These are phyloP conservation scores for Dermolepida albohirtum DNA, from an alignment of 2,888 invertebrate genomes.

Conservation along the genomic window DNA sequence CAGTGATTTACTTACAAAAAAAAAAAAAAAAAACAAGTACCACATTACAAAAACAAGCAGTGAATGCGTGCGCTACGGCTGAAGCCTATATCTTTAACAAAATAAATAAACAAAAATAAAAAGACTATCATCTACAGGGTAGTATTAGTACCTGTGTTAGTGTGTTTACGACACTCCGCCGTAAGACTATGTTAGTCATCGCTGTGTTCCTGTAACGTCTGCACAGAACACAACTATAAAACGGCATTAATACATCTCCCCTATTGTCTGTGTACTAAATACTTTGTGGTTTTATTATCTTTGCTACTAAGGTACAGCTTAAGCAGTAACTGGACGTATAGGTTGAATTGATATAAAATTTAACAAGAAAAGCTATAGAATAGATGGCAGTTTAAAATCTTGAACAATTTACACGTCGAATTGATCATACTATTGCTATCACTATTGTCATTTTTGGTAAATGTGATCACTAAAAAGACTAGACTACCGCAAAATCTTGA, in stretches of 20 bases:
- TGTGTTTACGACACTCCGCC: conserved; percentile 67
- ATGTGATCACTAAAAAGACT: too few species aligned
- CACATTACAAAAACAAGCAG: conserved; percentile 12
- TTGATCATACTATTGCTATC: too few species aligned
- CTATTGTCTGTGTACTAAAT: conserved; percentile 42
- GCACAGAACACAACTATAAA: conserved; percentile 60
- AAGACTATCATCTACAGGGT: conserved; percentile 48
- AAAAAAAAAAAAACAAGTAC: conserved; percentile 7
- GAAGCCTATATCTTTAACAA: conserved; percentile 19
- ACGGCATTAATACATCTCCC: conserved; percentile 33
- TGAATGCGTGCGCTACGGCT: conserved; percentile 25
- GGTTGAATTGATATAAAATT: neutral
- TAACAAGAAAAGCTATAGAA: neutral
- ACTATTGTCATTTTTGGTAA: too few species aligned
- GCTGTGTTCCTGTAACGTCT: conserved; percentile 72
- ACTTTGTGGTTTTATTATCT: conserved; percentile 28
- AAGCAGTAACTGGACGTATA: neutral
- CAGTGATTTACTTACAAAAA: conserved; percentile 7
- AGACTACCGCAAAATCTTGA: too few species aligned
- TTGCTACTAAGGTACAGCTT: conserved; percentile 9
- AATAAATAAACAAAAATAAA: conserved; percentile 39
- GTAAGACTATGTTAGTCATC: conserved; percentile 74
- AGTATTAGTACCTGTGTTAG: conserved; percentile 62
- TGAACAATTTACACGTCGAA: too few species aligned
- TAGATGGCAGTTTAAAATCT: too few species aligned